phyloP scores from a whole-genome alignment of 2,888 invertebrate genomes.

The Amphipyra tragopoginis region DNA sequence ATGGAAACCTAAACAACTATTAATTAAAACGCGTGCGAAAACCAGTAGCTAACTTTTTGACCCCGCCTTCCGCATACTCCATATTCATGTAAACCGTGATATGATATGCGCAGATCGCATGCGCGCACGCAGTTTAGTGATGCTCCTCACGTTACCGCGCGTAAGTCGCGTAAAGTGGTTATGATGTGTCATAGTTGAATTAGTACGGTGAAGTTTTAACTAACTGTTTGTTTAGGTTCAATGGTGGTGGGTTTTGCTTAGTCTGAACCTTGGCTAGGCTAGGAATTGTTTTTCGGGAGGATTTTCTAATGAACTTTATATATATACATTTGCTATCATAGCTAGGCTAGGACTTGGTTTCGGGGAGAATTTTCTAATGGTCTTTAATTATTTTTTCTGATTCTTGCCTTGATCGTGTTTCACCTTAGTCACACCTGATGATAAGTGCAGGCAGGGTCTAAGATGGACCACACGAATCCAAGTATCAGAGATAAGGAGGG shows the following conservation, averaged over 20 bases:
- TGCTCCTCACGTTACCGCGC: conserved; percentile 52
- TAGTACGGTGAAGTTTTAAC: conserved; percentile 21
- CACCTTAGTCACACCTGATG: too few species aligned
- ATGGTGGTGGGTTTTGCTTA: neutral
- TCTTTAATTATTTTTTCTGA: too few species aligned
- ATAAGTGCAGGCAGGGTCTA: too few species aligned
- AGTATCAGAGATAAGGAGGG: too few species aligned
- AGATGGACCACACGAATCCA: too few species aligned
- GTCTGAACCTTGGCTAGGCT: too few species aligned
- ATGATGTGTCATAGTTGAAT: conserved; percentile 53
- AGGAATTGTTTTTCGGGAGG: too few species aligned
- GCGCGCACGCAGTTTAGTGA: conserved; percentile 48
- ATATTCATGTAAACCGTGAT: conserved; percentile 58
- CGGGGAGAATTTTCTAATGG: too few species aligned
- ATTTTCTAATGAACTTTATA: too few species aligned
- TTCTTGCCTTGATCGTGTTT: too few species aligned
- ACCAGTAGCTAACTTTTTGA: conserved; percentile 51
- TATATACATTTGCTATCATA: too few species aligned
- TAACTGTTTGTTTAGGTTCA: conserved; percentile 44
- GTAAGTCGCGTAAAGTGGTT: conserved; percentile 56
- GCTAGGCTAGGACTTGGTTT: too few species aligned
- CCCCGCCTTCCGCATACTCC: conserved; percentile 57
- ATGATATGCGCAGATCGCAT: conserved; percentile 63
- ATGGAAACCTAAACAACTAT: conserved; percentile 35
- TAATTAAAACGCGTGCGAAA: conserved; percentile 46